Evolutionary conservation across 2,888 invertebrate genomes (phyloP).

Genomic region (Elgonia sp.): DNA sequence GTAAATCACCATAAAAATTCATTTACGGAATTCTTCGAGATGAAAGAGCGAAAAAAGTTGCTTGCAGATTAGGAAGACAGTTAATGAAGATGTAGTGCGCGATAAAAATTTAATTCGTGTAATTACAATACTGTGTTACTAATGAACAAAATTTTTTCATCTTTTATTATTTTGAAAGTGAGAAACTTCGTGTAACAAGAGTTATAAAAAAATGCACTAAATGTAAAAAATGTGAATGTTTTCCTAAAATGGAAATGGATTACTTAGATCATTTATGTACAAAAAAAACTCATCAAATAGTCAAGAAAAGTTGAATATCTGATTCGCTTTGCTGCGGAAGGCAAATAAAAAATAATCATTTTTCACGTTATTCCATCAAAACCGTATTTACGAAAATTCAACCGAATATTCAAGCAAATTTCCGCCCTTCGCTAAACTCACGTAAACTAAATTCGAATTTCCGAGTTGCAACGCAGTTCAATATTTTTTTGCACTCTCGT

Average conservation of each 20-base stretch:
- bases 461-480: background rate
- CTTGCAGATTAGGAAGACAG: conserved; percentile 3
- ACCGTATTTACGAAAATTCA: background rate
- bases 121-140: background rate
- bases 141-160: background rate
- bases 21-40: conserved; percentile 34
- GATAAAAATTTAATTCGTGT: conserved; percentile 25
- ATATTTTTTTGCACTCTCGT: background rate
- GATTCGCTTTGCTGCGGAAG: too few relatives aligned
- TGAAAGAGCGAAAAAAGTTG: conserved; percentile 12
- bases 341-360: too few relatives aligned
- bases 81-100: conserved; percentile 27
- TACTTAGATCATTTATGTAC: too few relatives aligned
- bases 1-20: conserved; percentile 62
- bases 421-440: background rate
- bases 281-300: too few relatives aligned
- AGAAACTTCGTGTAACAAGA: too few relatives aligned
- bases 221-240: too few relatives aligned
- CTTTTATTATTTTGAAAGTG: too few relatives aligned
- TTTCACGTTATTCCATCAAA: background rate
- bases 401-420: background rate
- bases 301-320: too few relatives aligned
- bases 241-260: too few relatives aligned
- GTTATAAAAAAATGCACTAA: too few relatives aligned
- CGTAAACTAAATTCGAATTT: background rate